A percentile compares a stretch with the other conserved stretches of the same genome.
These are phyloP conservation scores for Eurypyga helias DNA, from an alignment of 2,113 vertebrate species.

Conservation along the genomic window DNA sequence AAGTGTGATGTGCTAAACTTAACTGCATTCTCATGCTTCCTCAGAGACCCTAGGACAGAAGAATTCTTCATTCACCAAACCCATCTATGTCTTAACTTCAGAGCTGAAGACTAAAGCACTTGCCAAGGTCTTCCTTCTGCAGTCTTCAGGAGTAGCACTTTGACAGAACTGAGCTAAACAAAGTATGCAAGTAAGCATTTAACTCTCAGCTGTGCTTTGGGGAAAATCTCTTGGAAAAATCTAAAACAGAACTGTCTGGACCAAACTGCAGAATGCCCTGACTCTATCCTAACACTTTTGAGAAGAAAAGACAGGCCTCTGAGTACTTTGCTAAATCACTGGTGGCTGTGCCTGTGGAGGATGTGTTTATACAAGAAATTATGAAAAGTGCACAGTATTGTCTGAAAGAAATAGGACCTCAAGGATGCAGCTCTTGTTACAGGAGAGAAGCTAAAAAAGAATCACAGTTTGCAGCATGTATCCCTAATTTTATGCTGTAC, in stretches of 20 bases:
- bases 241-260: background rate
- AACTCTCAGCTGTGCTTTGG: background rate
- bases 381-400: background rate
- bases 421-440: background rate
- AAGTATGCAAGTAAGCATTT: background rate
- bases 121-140: background rate
- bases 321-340: background rate
- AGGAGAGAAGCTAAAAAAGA: background rate
- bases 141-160: background rate
- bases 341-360: background rate
- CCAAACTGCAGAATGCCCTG: background rate
- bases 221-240: background rate
- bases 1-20: background rate
- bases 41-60: background rate
- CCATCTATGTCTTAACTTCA: background rate
- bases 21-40: background rate
- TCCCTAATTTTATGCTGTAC: background rate
- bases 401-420: constrained; percentile 13
- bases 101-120: background rate
- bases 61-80: background rate
- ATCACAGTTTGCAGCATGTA: background rate
- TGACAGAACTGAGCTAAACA: background rate
- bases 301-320: background rate
- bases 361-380: constrained; percentile 28
- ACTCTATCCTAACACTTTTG: background rate